A percentile compares a stretch with the other conserved stretches of the same genome.
Conservation (phyloP, 2,113 vertebrate species). For the Mobula birostris region DNA sequence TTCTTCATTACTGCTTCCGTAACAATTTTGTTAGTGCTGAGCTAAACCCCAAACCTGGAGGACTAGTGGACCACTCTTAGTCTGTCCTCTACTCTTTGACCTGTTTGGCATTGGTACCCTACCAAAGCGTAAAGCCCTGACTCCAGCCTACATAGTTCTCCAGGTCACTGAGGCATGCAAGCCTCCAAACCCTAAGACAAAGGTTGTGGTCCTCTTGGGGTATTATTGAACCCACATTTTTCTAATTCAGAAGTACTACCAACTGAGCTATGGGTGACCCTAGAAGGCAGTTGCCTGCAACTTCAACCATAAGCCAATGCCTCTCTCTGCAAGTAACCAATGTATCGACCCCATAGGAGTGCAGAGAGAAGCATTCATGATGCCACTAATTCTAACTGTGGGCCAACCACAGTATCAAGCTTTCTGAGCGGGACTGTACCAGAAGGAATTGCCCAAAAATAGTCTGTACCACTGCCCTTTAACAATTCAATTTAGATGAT, state of each 20-base stretch:
- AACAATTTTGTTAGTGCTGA: too few relatives aligned
- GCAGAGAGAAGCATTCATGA: background rate
- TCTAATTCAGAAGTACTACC: background rate
- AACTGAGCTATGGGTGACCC: background rate
- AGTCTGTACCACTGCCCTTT: background rate
- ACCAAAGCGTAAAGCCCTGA: too few relatives aligned
- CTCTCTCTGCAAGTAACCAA: background rate
- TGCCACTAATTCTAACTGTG: background rate
- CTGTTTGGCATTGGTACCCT: too few relatives aligned
- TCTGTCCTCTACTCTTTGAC: too few relatives aligned
- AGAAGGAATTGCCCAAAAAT: too few relatives aligned
- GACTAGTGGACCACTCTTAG: too few relatives aligned
- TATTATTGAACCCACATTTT: too few relatives aligned
- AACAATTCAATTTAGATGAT: too few relatives aligned
- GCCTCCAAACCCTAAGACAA: background rate
- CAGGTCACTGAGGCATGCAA: background rate
- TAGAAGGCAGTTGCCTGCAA: background rate
- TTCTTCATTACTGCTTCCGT: too few relatives aligned
- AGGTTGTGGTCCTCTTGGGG: too few relatives aligned
- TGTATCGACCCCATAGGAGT: background rate
- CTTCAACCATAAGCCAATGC: background rate
- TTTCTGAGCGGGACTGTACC: background rate
- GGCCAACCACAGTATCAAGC: background rate
- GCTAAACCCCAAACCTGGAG: too few relatives aligned
- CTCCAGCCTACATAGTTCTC: too few relatives aligned